phyloP scores from a whole-genome alignment of 2,113 vertebrate species.

The Hypomesus transpacificus region DNA sequence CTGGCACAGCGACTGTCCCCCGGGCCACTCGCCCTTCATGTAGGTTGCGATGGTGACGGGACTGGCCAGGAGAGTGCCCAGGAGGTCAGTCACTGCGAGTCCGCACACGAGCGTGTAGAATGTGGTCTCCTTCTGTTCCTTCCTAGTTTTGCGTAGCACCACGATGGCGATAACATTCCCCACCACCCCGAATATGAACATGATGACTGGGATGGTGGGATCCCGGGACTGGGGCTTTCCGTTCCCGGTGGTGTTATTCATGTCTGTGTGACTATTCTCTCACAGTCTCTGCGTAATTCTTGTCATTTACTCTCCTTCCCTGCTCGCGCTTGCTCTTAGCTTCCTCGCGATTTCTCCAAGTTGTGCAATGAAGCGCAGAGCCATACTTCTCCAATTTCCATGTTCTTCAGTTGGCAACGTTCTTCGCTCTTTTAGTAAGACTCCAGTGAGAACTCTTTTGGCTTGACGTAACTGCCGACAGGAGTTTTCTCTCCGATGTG shows the following conservation, averaged over 20 bases:
- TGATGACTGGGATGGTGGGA: slow-evolving; percentile 84
- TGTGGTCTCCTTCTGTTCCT: slow-evolving; percentile 93
- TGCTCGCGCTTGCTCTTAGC: slow-evolving; percentile 14
- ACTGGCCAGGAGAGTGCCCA: slow-evolving; percentile 92
- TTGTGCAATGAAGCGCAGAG: slow-evolving; percentile 6
- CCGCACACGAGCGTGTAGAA: slow-evolving; percentile 95
- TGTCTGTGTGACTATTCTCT: slow-evolving; percentile 33
- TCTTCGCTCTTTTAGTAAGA: slow-evolving; percentile 28
- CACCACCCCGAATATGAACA: slow-evolving; percentile 95
- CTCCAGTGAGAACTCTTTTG: background rate
- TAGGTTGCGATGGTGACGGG: slow-evolving; percentile 94
- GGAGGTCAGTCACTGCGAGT: slow-evolving; percentile 88
- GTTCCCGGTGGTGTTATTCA: slow-evolving; percentile 13
- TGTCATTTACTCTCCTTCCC: background rate
- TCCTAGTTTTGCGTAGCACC: slow-evolving; percentile 88
- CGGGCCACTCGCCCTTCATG: slow-evolving; percentile 84
- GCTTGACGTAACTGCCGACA: too few species aligned
- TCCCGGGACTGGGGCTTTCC: slow-evolving; percentile 22
- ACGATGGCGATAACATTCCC: slow-evolving; percentile 92
- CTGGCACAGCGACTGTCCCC: slow-evolving; percentile 80
- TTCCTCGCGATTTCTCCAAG: slow-evolving; percentile 11
- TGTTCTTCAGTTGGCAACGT: slow-evolving; percentile 13
- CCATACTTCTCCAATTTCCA: slow-evolving; percentile 30
- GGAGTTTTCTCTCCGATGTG: too few species aligned
- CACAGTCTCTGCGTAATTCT: slow-evolving; percentile 2